A percentile compares a stretch with the other conserved stretches of the same genome.
phyloP scores from a whole-genome alignment of 2,888 invertebrate species.

The Noctuana brunneofusca region DNA sequence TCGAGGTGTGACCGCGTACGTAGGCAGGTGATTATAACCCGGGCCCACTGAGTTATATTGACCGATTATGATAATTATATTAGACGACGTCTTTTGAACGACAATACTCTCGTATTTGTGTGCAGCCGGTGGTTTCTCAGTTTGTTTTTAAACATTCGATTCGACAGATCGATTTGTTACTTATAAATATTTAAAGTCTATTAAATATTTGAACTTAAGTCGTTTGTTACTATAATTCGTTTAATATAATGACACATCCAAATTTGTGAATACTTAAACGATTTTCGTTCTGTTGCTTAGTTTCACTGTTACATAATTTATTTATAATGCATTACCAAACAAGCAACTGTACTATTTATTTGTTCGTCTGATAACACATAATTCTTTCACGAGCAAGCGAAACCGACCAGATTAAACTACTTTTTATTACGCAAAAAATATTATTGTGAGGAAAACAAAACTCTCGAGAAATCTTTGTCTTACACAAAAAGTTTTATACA shows the following conservation, averaged over 20 bases:
- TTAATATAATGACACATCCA: too few species aligned
- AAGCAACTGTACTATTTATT: constrained; percentile 7
- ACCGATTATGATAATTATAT: constrained; percentile 68
- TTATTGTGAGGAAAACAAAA: constrained; percentile 65
- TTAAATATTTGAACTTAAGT: too few species aligned
- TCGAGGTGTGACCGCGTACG: constrained; percentile 61
- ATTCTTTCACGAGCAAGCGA: constrained; percentile 12
- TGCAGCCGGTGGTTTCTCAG: constrained; percentile 31
- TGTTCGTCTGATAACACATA: constrained; percentile 16
- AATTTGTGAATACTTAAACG: not conserved
- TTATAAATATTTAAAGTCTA: too few species aligned
- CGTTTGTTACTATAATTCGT: too few species aligned
- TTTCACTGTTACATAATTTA: too few species aligned
- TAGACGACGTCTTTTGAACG: constrained; percentile 52
- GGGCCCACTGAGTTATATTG: constrained; percentile 64
- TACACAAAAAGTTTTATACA: constrained; percentile 76
- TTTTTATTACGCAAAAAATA: constrained; percentile 64
- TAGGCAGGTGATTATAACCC: constrained; percentile 56
- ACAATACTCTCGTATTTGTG: constrained; percentile 24
- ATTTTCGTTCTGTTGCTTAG: too few species aligned
- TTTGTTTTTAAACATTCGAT: not conserved
- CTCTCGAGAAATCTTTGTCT: constrained; percentile 69
- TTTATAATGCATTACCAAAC: not conserved
- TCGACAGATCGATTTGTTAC: too few species aligned
- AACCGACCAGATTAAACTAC: constrained; percentile 31